These are phyloP conservation scores for Epinotia nisella DNA, from an alignment of 2,888 invertebrate genomes.

Conservation along the genomic window DNA sequence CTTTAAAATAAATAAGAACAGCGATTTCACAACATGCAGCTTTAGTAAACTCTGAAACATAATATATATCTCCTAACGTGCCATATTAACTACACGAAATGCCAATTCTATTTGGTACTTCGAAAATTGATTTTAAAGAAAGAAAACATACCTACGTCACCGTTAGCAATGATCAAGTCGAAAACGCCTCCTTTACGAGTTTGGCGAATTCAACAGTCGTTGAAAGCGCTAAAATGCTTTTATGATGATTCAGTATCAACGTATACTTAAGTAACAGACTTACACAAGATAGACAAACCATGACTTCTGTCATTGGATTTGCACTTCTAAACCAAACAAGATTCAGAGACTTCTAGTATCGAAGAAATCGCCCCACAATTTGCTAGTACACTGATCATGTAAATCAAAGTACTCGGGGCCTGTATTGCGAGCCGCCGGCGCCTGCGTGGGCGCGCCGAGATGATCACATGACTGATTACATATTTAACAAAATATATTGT, in stretches of 20 bases:
- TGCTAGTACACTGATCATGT: slow-evolving; percentile 33
- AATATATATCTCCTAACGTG: too few relatives aligned
- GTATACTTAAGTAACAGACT: too few relatives aligned
- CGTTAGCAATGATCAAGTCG: too few relatives aligned
- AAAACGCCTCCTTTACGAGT: too few relatives aligned
- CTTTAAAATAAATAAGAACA: neutral
- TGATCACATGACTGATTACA: slow-evolving; percentile 80
- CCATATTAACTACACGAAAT: too few relatives aligned
- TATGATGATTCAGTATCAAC: neutral
- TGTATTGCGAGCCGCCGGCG: slow-evolving; percentile 62
- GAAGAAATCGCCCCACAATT: slow-evolving; percentile 23
- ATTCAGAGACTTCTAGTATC: slow-evolving; percentile 11
- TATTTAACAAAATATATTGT: slow-evolving; percentile 79
- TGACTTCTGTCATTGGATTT: neutral
- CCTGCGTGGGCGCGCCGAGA: slow-evolving; percentile 74
- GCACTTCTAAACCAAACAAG: neutral
- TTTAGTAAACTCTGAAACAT: neutral
- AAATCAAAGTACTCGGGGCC: slow-evolving; percentile 42
- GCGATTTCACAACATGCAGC: neutral
- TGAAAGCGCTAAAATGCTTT: neutral
- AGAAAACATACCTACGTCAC: neutral
- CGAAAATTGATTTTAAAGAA: too few relatives aligned
- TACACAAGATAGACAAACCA: too few relatives aligned
- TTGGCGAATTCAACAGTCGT: neutral
- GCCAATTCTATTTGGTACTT: too few relatives aligned